Evolutionary conservation across 1,140 invertebrate genomes (phyloP), one percentile per base, ranked within the genome.

Genomic region (Pseudomyrmex cubaensis): DNA sequence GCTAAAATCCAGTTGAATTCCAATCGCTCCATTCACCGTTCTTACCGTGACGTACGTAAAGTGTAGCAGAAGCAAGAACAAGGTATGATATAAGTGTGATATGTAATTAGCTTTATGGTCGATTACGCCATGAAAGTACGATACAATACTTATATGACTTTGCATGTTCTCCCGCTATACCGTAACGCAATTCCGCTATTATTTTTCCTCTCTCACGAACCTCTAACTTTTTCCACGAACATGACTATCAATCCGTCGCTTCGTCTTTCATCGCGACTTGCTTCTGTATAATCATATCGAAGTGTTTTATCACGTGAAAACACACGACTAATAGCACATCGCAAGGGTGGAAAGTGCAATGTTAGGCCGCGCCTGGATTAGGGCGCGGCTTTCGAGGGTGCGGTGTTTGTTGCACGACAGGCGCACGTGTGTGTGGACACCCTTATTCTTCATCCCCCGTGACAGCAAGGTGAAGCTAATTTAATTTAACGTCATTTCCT

Each of bases 321-420:
- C 64, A 85, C 54, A 57, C 25, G 83, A 75, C 52, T 87, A 91
- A 91, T 88, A 85, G 83, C 17, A 9, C 82, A 67, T 85, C 59
- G 35, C 46, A 85, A 88, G 91, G 91, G 89, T 90, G 74, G 84
- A 88, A 89, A 89, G 85, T 89, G 89, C 86, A 90, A 86, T 76
- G 84, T 63, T 67, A 85, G 87, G 87, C 90, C 91, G 87, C 91
- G 82, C 91, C 91, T 87, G 63, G 50, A 15, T 46, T 59, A 82
- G 83, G 91, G 91, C 15, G 90, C 84, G 90, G 90, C 75, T 61
- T 67, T 85, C 54, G 63, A 89, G 87, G 91, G 90, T 84, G 90
- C 72, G 91, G 89, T 87, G 70, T 82, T 85, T 83, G 69, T 69
- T 54, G 57, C 78, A 75, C 85, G 77, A 70, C 50, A 69, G 15